These are phyloP conservation scores for Temnothorax ravouxi DNA, from an alignment of 2,888 invertebrate species.

Conservation along the genomic window DNA sequence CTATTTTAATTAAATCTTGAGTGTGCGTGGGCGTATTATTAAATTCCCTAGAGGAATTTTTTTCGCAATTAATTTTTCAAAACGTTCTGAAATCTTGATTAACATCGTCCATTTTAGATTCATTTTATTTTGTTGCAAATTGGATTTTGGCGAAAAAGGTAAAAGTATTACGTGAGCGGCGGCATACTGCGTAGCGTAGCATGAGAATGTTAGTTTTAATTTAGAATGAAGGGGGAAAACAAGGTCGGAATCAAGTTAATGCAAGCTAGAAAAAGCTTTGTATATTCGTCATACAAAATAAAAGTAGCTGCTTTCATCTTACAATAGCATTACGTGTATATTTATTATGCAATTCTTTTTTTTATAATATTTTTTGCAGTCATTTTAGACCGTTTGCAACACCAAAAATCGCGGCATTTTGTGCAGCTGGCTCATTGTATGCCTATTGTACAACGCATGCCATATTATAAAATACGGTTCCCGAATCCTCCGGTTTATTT, in stretches of 20 bases:
- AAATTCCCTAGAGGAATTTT: not conserved
- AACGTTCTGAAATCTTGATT: conserved; percentile 29
- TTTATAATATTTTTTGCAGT: not conserved
- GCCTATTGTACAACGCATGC: not conserved
- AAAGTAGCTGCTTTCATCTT: not conserved
- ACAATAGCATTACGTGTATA: not conserved
- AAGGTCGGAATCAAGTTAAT: conserved; percentile 16
- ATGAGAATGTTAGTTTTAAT: conserved; percentile 28
- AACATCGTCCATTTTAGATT: conserved; percentile 23
- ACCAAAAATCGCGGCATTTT: not conserved
- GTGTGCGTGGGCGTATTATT: not conserved
- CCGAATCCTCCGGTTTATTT: not conserved
- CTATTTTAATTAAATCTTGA: conserved; percentile 32
- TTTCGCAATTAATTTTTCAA: conserved; percentile 33
- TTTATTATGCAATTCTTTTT: not conserved
- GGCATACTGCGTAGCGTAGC: not conserved
- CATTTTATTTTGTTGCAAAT: conserved; percentile 34
- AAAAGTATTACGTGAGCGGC: not conserved
- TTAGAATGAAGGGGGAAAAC: not conserved
- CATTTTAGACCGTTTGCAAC: not conserved
- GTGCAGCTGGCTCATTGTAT: not conserved
- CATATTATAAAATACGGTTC: conserved; percentile 27
- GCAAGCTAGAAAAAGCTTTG: not conserved
- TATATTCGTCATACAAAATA: not conserved
- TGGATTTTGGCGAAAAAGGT: conserved; percentile 9